phyloP scores from a whole-genome alignment of 2,888 invertebrate species.

The Argyresthia goedartella region DNA sequence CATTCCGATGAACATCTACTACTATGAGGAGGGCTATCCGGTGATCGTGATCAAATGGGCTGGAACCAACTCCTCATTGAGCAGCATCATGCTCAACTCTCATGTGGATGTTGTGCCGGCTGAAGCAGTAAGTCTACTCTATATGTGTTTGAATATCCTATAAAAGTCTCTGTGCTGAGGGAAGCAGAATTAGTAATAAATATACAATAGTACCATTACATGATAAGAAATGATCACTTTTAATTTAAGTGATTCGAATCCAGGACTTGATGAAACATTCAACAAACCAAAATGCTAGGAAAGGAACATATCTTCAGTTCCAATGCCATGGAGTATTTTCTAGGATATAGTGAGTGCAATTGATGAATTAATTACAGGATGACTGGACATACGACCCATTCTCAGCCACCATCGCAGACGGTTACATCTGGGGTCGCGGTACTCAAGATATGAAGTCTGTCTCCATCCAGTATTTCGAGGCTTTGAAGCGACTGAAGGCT shows the following conservation, averaged over 20 bases:
- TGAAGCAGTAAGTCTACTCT: conserved; percentile 59
- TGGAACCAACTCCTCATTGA: conserved; percentile 77
- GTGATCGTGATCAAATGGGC: conserved; percentile 84
- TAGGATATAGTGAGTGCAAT: too few species aligned
- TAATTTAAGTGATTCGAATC: neutral
- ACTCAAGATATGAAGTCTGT: conserved; percentile 86
- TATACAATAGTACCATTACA: too few species aligned
- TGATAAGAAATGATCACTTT: too few species aligned
- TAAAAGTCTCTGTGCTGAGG: neutral
- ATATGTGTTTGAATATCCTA: neutral
- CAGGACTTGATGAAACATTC: neutral
- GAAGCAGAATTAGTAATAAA: neutral
- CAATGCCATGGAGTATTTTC: too few species aligned
- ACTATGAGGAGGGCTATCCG: conserved; percentile 70
- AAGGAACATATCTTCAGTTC: neutral
- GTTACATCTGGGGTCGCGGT: conserved; percentile 85
- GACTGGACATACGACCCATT: conserved; percentile 88
- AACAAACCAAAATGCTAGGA: neutral
- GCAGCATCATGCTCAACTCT: conserved; percentile 85
- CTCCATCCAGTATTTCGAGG: conserved; percentile 76
- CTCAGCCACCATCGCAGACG: conserved; percentile 79
- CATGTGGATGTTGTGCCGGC: conserved; percentile 97
- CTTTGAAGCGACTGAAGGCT: conserved; percentile 65
- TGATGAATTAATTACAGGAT: conserved; percentile 17
- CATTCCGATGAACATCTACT: conserved; percentile 68